A percentile compares a stretch with the other conserved stretches of the same genome.
Conservation (phyloP, 2,888 invertebrate species). For the Romanomermis culicivorax region DNA sequence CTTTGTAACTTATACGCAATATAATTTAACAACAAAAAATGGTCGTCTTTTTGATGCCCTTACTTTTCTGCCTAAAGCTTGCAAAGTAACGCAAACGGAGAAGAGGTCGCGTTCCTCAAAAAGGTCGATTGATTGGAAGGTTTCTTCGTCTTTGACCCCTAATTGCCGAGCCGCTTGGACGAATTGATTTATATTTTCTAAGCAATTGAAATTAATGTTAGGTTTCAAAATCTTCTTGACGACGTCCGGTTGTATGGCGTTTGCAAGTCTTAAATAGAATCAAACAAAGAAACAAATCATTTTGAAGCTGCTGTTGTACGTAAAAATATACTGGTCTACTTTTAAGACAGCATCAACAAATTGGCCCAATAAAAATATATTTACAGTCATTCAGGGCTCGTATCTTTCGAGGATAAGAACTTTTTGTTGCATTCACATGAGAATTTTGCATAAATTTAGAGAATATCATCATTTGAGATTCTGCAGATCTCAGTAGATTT, state of each 20-base stretch:
- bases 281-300: too few relatives aligned
- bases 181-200: conserved; percentile 4
- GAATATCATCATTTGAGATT: neutral
- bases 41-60: neutral
- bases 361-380: too few relatives aligned
- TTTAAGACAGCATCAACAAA: too few relatives aligned
- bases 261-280: neutral
- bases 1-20: too few relatives aligned
- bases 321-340: too few relatives aligned
- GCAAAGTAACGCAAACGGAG: conserved; percentile 3
- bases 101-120: conserved; percentile 2
- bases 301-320: too few relatives aligned
- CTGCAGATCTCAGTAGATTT: too few relatives aligned
- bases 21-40: too few relatives aligned
- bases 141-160: conserved; percentile 4
- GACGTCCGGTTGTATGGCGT: neutral
- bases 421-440: too few relatives aligned
- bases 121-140: conserved; percentile 4
- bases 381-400: too few relatives aligned
- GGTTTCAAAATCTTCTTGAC: conserved; percentile 4
- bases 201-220: neutral
- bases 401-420: too few relatives aligned
- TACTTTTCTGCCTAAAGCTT: conserved; percentile 1
- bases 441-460: too few relatives aligned
- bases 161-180: neutral